phyloP scores from a whole-genome alignment of 1,140 invertebrate species.

The Diorhabda carinulata region DNA sequence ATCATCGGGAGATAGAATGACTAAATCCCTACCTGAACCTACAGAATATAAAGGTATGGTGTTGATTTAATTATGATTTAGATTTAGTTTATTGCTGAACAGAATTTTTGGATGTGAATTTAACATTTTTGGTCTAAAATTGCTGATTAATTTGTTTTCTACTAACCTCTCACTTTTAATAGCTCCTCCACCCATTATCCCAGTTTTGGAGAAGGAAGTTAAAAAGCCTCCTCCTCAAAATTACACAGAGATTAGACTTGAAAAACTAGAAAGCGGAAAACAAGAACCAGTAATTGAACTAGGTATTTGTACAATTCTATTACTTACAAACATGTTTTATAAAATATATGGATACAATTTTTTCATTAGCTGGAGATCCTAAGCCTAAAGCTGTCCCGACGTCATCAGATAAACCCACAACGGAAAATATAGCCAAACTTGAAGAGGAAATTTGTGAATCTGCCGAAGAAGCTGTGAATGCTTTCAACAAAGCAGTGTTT shows the following conservation, averaged over 20 bases:
- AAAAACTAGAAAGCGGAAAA: conserved; percentile 31
- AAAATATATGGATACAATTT: neutral
- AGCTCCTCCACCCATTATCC: conserved; percentile 41
- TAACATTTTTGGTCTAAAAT: too few relatives aligned
- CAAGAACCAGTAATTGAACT: conserved; percentile 23
- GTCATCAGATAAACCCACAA: conserved; percentile 23
- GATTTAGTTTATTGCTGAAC: conserved; percentile 3
- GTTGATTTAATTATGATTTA: neutral
- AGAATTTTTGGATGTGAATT: too few relatives aligned
- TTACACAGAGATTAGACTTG: conserved; percentile 41
- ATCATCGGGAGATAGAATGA: conserved; percentile 16
- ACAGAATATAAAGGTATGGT: conserved; percentile 39
- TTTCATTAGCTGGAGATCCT: conserved; percentile 34
- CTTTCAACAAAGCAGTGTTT: conserved; percentile 54
- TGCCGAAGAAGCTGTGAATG: conserved; percentile 54
- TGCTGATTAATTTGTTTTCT: conserved; percentile 5
- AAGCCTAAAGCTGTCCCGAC: conserved; percentile 23
- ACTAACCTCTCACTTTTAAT: conserved; percentile 9
- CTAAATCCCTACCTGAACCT: conserved; percentile 21
- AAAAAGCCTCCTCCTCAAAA: conserved; percentile 28
- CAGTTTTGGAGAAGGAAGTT: conserved; percentile 36
- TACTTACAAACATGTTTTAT: neutral
- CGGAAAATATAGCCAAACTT: conserved; percentile 52
- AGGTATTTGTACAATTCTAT: conserved; percentile 19
- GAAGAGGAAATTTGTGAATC: conserved; percentile 54